These are phyloP conservation scores for Arrhopalites spinosus DNA, from an alignment of 2,888 invertebrate species.

Conservation along the genomic window DNA sequence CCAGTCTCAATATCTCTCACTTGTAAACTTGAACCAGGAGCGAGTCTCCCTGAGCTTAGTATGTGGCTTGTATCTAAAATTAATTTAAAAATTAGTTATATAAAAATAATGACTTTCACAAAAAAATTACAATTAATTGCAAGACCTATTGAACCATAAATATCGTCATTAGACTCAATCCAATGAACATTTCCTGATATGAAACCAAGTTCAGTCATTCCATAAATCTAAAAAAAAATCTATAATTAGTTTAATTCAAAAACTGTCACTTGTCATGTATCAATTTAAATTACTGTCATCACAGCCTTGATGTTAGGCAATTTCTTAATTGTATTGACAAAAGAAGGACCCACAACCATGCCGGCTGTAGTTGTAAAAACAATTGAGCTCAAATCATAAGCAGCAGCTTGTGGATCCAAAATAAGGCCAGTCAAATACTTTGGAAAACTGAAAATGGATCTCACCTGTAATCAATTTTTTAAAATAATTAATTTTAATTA, in stretches of 20 bases:
- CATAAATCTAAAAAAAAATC: slow-evolving; percentile 38
- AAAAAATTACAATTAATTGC: too few species aligned
- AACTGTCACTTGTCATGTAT: too few species aligned
- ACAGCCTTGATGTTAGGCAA: slow-evolving; percentile 41
- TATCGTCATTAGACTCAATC: too few species aligned
- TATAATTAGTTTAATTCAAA: too few species aligned
- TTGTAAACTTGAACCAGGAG: slow-evolving; percentile 58
- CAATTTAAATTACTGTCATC: slow-evolving; percentile 34
- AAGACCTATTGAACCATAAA: too few species aligned
- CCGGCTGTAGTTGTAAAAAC: slow-evolving; percentile 43
- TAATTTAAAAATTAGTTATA: too few species aligned
- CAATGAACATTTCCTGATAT: slow-evolving; percentile 42
- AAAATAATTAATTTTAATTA: too few species aligned
- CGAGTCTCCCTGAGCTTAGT: slow-evolving; percentile 41
- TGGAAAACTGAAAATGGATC: slow-evolving; percentile 51
- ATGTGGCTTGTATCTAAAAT: neutral
- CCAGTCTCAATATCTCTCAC: slow-evolving; percentile 55
- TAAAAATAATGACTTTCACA: neutral
- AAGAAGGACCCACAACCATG: slow-evolving; percentile 42
- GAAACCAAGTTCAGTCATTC: slow-evolving; percentile 51
- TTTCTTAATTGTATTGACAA: slow-evolving; percentile 29
- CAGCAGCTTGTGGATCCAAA: slow-evolving; percentile 37
- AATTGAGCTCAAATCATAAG: slow-evolving; percentile 44
- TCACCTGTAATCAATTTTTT: slow-evolving; percentile 41
- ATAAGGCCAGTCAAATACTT: slow-evolving; percentile 45